These are phyloP conservation scores for Synergus umbraculus DNA, from an alignment of 2,888 invertebrate species.

Conservation along the genomic window DNA sequence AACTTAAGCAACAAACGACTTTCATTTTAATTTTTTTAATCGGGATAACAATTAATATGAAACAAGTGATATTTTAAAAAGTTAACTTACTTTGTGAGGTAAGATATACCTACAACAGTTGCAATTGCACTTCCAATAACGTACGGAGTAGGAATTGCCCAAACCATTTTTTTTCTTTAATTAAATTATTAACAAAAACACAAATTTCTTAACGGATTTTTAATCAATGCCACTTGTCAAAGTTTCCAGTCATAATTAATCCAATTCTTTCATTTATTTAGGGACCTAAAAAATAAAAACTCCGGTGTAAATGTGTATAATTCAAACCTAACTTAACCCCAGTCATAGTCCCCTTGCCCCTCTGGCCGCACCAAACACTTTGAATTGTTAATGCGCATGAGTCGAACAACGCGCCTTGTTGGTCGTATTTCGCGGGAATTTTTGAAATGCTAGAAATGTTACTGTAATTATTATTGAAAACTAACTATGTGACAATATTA, in stretches of 20 bases:
- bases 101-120: constrained; percentile 41
- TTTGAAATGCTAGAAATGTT: too few relatives aligned
- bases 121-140: constrained; percentile 43
- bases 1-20: background rate
- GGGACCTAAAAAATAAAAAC: background rate
- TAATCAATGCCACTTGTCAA: background rate
- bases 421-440: too few relatives aligned
- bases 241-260: background rate
- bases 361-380: accelerated
- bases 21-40: background rate
- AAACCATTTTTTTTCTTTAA: background rate
- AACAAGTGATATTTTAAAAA: background rate
- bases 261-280: background rate
- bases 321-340: background rate
- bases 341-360: too few relatives aligned
- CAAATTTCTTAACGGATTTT: background rate
- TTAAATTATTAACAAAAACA: background rate
- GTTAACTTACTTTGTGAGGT: constrained; percentile 46
- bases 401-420: too few relatives aligned
- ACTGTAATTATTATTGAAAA: too few relatives aligned
- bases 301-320: background rate
- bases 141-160: constrained; percentile 39
- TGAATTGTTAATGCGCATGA: too few relatives aligned
- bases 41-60: background rate
- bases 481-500: too few relatives aligned